Conservation (phyloP, 2,888 invertebrate genomes). For the Drosophila testacea region DNA sequence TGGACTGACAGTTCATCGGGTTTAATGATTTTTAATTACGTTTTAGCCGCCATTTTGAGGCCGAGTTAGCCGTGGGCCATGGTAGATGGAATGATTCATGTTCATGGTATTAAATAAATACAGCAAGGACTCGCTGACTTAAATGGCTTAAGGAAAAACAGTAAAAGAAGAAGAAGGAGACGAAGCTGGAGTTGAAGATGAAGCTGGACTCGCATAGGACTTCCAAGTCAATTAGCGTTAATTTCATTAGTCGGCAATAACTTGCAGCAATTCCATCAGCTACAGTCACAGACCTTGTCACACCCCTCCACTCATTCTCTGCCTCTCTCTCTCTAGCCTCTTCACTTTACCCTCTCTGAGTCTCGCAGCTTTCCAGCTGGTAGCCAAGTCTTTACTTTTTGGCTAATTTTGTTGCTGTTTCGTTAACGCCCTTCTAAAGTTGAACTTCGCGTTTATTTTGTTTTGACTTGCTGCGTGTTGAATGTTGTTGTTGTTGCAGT, state of each 20-base stretch:
- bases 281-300: constrained; percentile 28
- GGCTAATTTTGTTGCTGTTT: constrained; percentile 77
- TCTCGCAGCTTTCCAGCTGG: constrained; percentile 4
- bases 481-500: constrained; percentile 43
- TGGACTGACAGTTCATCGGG: constrained; percentile 35
- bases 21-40: constrained; percentile 59
- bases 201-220: constrained; percentile 28
- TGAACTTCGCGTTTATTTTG: constrained; percentile 70
- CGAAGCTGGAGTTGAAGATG: constrained; percentile 1
- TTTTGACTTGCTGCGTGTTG: constrained; percentile 44
- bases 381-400: constrained; percentile 63
- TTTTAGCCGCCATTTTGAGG: constrained; percentile 56
- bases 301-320: neutral
- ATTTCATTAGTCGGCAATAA: constrained; percentile 80
- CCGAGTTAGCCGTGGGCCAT: constrained; percentile 2
- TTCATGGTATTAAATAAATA: constrained; percentile 25
- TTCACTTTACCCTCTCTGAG: neutral
- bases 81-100: constrained; percentile 1
- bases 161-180: neutral
- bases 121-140: constrained; percentile 1
- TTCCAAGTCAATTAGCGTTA: constrained; percentile 77
- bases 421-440: constrained; percentile 69
- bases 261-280: constrained; percentile 73
- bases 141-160: constrained; percentile 13
- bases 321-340: too few relatives aligned